Conservation (phyloP, 2,888 invertebrate species). For the Hypomecis atomaria region DNA sequence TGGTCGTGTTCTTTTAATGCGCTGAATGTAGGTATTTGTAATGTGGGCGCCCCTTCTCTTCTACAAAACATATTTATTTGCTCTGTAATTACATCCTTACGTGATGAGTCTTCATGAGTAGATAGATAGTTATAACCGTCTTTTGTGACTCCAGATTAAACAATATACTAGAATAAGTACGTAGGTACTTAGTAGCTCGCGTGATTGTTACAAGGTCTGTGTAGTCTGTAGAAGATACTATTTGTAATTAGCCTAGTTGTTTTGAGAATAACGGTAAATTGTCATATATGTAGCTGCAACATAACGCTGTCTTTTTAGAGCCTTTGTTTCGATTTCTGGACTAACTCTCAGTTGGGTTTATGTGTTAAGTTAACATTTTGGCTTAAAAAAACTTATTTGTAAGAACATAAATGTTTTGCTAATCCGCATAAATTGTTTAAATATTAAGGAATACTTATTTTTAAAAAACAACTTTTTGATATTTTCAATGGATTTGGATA, state of each 20-base stretch:
- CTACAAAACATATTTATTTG: no score
- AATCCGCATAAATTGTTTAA: no score
- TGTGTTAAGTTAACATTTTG: background rate
- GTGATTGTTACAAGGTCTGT: background rate
- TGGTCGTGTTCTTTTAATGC: no score
- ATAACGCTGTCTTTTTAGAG: background rate
- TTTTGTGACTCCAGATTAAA: constrained; percentile 11
- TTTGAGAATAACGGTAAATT: background rate
- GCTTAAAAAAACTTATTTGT: background rate
- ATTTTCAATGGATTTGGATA: no score
- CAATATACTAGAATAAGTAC: constrained; percentile 1
- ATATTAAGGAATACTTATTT: no score
- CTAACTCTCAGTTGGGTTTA: background rate
- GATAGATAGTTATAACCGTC: constrained; percentile 2
- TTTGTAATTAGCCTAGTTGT: constrained; percentile 2
- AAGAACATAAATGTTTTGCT: no score
- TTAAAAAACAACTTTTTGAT: no score
- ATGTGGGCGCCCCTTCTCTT: no score
- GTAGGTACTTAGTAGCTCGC: constrained; percentile 2
- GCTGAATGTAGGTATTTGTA: no score
- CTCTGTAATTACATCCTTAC: constrained; percentile 15
- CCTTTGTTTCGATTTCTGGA: background rate
- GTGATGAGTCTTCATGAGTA: constrained; percentile 17
- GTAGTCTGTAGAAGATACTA: background rate
- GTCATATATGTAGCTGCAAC: background rate